Percentiles rank a stretch among this genome's conserved stretches.
Conservation (phyloP, 1,140 invertebrate genomes). For the Asbolus verrucosus region DNA sequence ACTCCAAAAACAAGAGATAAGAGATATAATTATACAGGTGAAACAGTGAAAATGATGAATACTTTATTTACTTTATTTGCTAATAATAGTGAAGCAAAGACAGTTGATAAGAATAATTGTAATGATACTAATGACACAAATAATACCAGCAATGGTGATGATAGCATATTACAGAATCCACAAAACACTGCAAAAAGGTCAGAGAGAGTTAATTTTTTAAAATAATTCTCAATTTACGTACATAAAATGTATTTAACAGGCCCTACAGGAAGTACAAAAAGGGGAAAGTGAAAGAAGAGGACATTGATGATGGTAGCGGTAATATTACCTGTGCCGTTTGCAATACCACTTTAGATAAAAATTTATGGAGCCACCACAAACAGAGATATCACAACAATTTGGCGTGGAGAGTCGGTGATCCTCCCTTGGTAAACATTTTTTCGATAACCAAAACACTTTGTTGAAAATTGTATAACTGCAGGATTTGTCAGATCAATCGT, state of each 20-base stretch:
- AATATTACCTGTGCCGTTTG: constrained; percentile 59
- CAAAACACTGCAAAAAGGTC: no score
- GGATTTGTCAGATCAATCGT: constrained; percentile 57
- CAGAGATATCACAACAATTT: constrained; percentile 59
- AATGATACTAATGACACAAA: constrained; percentile 1
- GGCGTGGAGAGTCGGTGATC: constrained; percentile 58
- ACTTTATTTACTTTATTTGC: constrained; percentile 37
- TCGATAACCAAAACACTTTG: neutral
- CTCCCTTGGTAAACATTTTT: constrained; percentile 55
- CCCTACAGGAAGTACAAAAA: constrained; percentile 31
- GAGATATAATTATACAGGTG: constrained; percentile 40
- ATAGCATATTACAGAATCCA: no score
- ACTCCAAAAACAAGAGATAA: constrained; percentile 7
- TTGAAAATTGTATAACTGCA: constrained; percentile 41
- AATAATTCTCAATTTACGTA: no score
- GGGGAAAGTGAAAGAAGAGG: neutral
- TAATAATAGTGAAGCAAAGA: constrained; percentile 5
- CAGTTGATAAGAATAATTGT: neutral
- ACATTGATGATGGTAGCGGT: constrained; percentile 3
- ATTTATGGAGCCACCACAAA: constrained; percentile 55
- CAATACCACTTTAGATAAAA: constrained; percentile 51
- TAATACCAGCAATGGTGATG: neutral
- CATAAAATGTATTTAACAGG: constrained; percentile 45
- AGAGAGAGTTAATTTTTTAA: neutral
- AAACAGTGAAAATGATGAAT: constrained; percentile 46